Percentiles rank a stretch among this genome's conserved stretches.
phyloP scores from a whole-genome alignment of 2,888 invertebrate genomes.

The Nomada fucata region DNA sequence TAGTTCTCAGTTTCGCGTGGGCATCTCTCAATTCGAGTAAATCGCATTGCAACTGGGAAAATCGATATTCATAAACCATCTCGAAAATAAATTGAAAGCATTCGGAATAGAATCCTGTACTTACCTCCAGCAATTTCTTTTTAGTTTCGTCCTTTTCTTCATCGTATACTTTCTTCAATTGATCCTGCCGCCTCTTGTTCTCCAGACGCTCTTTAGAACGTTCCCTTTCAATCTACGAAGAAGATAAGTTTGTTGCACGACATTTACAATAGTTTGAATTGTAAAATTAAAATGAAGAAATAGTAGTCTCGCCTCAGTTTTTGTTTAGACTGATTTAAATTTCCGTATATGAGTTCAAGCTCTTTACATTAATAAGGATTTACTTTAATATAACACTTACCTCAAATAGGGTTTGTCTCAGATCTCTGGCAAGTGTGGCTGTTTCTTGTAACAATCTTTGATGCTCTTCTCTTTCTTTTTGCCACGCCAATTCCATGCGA shows the following conservation, averaged over 20 bases:
- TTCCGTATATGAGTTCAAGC: too few relatives aligned
- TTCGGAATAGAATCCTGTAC: not conserved
- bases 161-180: constrained; percentile 92
- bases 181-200: constrained; percentile 93
- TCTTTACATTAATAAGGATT: not conserved
- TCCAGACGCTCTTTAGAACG: constrained; percentile 95
- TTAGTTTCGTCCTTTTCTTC: constrained; percentile 96
- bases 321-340: too few relatives aligned
- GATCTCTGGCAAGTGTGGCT: constrained; percentile 93
- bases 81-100: not conserved
- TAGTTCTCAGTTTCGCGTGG: constrained; percentile 95
- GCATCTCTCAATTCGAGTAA: constrained; percentile 94
- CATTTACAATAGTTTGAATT: too few relatives aligned
- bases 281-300: too few relatives aligned
- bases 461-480: constrained; percentile 96
- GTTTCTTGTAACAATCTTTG: constrained; percentile 95
- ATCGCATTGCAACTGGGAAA: constrained; percentile 91
- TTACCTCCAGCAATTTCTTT: constrained; percentile 89
- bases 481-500: constrained; percentile 96
- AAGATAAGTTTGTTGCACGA: not conserved
- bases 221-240: constrained; percentile 91
- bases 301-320: not conserved
- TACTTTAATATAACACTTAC: constrained; percentile 36
- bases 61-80: not conserved
- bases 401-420: constrained; percentile 92